Evolutionary conservation across 2,113 vertebrate genomes (phyloP), one percentile per base, ranked within the genome.

Genomic region (Pseudorasbora parva): DNA sequence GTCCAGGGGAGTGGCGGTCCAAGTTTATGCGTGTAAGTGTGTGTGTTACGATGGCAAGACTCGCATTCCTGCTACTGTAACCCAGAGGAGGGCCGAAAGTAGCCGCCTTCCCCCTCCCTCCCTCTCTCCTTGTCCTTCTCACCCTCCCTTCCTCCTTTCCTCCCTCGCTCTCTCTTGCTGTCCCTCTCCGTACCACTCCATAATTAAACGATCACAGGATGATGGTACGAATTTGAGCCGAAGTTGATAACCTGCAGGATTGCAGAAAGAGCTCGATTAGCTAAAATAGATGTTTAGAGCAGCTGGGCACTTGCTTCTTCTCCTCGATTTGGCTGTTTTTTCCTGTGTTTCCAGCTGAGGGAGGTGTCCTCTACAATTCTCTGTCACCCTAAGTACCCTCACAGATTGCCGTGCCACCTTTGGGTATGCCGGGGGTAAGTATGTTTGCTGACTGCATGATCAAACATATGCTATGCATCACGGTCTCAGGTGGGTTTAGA

Each of bases 11-110:
- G 84, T 72, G 74, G 73, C 25, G 25, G 8, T 47, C 82, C 62
- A 78, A 62, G 64, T 45, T 82, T 43, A 57, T 21, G 82, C 45
- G 80, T 82, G 64, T 71, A 41, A 84, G 72, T 77, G 51, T 78
- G 74, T 78, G 82, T 83, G 76, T 66, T 78, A 62, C 77, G 43
- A 27, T 62, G 66, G 33, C 41, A 56, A 66, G 45, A 60, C 57
- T 84, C 27, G 14, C 86, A 90, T 90, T 88, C 81, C 47, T 82
- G 76, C 84, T 88, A 89, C 86, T 59, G 87, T 89, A 91, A 91
- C 84, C 79, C 69, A 82, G 82, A 75, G 86, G 86, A 87, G 84
- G 84, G 80, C 86, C 33, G 30, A 82, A 60, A 85, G 71, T 74
- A 27, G 60, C 68, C 66, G 59, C 74, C 81, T 33, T 60, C 73